Conservation (phyloP, 2,888 invertebrate genomes). For the Apoda limacodes region DNA sequence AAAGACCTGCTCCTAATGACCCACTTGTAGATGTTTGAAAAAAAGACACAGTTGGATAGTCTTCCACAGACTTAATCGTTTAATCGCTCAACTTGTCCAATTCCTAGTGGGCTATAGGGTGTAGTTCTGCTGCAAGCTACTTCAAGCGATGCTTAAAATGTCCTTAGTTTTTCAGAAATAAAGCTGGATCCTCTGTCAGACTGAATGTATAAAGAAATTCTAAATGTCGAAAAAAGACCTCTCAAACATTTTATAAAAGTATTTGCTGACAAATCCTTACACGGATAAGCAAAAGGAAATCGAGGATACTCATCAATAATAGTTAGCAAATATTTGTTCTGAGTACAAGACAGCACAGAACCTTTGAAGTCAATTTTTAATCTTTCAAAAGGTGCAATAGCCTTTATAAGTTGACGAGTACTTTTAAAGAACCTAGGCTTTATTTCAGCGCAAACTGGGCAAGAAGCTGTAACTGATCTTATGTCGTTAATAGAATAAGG, state of each 20-base stretch:
- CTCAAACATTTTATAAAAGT: conserved; percentile 7
- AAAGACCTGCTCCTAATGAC: conserved; percentile 10
- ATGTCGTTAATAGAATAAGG: conserved; percentile 15
- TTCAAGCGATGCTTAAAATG: conserved; percentile 1
- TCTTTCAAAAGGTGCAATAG: conserved; percentile 14
- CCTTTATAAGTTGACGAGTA: conserved; percentile 11
- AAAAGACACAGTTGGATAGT: not conserved
- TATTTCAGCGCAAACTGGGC: conserved; percentile 13
- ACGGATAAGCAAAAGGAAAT: conserved; percentile 14
- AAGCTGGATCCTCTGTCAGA: conserved; percentile 10
- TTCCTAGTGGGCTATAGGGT: conserved; percentile 10
- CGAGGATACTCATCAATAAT: conserved; percentile 14
- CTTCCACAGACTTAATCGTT: not conserved
- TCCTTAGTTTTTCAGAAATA: conserved; percentile 5
- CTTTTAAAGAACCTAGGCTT: conserved; percentile 11
- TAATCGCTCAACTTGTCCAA: conserved; percentile 6
- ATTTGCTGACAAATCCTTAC: conserved; percentile 5
- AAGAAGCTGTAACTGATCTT: conserved; percentile 7
- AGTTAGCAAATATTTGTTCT: conserved; percentile 14
- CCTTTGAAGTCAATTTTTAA: conserved; percentile 18
- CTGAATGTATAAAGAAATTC: conserved; percentile 9
- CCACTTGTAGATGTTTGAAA: not conserved
- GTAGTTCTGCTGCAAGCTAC: conserved; percentile 7
- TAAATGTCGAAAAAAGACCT: conserved; percentile 5
- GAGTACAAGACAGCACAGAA: conserved; percentile 12